Evolutionary conservation across 1,140 invertebrate genomes (phyloP).

Genomic region (Psix sp.): DNA sequence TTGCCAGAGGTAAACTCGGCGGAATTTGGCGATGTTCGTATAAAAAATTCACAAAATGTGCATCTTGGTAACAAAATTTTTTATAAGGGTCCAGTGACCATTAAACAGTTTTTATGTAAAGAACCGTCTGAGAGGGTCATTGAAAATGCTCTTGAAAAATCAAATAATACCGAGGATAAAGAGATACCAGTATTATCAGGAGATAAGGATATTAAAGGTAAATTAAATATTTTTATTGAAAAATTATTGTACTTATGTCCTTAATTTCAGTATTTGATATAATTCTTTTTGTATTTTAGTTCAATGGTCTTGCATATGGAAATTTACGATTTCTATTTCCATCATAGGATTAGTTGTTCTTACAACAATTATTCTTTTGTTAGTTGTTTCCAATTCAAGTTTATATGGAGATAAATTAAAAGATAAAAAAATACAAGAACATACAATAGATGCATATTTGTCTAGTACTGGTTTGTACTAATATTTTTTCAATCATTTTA

Average conservation of each 20-base stretch:
- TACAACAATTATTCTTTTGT: constrained; percentile 12
- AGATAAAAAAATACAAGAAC: neutral
- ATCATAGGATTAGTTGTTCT: constrained; percentile 9
- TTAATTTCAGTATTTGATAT: too few species aligned
- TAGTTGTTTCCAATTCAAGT: neutral
- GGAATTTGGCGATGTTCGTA: constrained; percentile 77
- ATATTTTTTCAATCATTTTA: too few species aligned
- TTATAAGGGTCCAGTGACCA: constrained; percentile 82
- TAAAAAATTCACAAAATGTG: constrained; percentile 80
- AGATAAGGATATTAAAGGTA: too few species aligned
- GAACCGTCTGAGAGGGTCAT: constrained; percentile 39
- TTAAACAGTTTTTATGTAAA: constrained; percentile 80
- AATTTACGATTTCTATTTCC: neutral
- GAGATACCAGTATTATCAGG: too few species aligned
- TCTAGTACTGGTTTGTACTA: too few species aligned
- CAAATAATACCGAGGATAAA: too few species aligned
- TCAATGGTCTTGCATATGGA: constrained; percentile 10
- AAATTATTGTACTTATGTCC: too few species aligned
- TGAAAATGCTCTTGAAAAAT: too few species aligned
- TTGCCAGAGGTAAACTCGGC: constrained; percentile 51
- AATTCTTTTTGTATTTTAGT: too few species aligned
- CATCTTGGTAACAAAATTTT: constrained; percentile 82
- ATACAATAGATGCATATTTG: neutral
- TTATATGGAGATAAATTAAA: neutral
- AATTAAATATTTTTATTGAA: too few species aligned